Evolutionary conservation across 2,113 vertebrate species (phyloP), one percentile per base, ranked within the genome.

Genomic region (Perca fluviatilis): DNA sequence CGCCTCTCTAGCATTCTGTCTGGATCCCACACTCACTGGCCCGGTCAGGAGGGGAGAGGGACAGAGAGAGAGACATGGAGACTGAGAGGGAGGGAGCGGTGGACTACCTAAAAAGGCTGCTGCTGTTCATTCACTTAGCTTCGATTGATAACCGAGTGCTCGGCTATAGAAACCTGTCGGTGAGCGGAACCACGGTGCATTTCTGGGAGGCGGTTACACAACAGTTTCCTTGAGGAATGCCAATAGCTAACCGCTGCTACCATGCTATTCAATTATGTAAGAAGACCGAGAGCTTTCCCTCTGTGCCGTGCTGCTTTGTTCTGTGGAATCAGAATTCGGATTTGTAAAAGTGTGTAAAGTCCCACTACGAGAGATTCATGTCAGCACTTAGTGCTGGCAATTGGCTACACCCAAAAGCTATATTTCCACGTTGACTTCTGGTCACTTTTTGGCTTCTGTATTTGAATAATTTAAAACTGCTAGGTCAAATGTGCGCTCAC

Each of bases 221-320:
- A 70, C 63, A 49, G 65, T 81, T 88, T 90, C 87, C 80, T 88
- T 18, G 16, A 87, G 80, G 83, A 84, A 81, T 85, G 72, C 79
- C 76, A 69, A 43, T 7, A 64, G 47, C 77, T 40, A 50, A 88
- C 88, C 77, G n/a, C 91, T 82, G 40, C 51, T 66, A 61, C 68
- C 58, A 33, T 8, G 19, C 70, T 89, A 72, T 76, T 92, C 80
- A 90, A 88, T 91, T 87, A 88, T 91, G 85, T 77, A 90, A 77
- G 79, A 74, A 64, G 63, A 82, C 25, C 8, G 83, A 71, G 80
- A 74, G 80, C 68, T 77, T 67, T 78, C 27, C 50, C 54, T 58
- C 47, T 6, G 40, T 0, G 40, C 40, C 10, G 10, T 43, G 50
- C 75, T 71, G 57, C 73, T 58, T 27, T 15, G 36, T 23, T 65